Base-by-base conservation (phyloP, 2,113 vertebrate species). In the Chaetura pelagica region DNA sequence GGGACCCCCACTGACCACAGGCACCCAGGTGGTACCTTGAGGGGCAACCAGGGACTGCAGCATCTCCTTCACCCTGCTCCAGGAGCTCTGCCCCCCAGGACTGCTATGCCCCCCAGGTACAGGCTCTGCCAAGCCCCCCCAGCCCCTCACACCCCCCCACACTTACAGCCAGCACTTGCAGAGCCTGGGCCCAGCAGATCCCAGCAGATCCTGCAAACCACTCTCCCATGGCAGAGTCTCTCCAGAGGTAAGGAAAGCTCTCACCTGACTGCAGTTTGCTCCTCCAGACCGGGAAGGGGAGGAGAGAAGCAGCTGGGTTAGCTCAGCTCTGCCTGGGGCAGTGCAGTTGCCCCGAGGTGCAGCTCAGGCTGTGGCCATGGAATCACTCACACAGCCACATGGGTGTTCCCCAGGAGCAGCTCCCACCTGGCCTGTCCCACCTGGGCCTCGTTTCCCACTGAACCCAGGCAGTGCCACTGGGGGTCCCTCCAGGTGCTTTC, bases 111-210 rank as follows among this genome's bases (percentile, higher is more conserved):
- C 51, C 6, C 18, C 8, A 3, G 9, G 21, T 11, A 3, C n/a
- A 52, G 7, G 4, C 30, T 46, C 34, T 71, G 30, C 61, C 29
- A 66, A 63, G 11, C n/a, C 68, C 54, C 40, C n/a, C 62, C 62
- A 35, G 12, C 21, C 51, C 67, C 48, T n/a, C 7, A 1, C 49
- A 88, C 80, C 59, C 15, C 15, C 59, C 83, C 69, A 27, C 42
- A 95, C 96, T 96, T 92, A 97, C 96, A 81, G 89, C 52, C 90
- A 95, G 64, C 26, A 46, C 87, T 94, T 94, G 79, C 38, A 97
- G 89, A 92, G 94, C 83, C 71, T 96, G 84, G 1, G 3, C 92
- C 95, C 93, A 96, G 93, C 72, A 90, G 64, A 93, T 93, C 61
- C 83, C 72, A 62, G 69, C 15, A 93, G 86, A 26, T 84, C 83